Conservation (phyloP, 2,113 vertebrate species). For the Lepus americanus region DNA sequence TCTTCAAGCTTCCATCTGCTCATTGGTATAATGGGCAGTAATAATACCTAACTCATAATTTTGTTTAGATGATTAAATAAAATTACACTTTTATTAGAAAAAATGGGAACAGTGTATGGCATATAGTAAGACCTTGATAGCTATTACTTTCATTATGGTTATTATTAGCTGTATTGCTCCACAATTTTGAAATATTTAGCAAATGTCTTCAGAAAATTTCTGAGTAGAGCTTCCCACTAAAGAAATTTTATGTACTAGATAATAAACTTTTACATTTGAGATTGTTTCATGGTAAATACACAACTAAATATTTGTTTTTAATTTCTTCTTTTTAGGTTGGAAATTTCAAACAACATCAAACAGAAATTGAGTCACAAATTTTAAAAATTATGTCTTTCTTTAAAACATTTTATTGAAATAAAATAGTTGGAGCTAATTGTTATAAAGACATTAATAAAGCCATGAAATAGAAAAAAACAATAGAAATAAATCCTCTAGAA, state of each 20-base stretch:
- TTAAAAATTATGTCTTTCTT: background rate
- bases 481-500: background rate
- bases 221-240: background rate
- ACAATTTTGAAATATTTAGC: background rate
- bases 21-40: background rate
- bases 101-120: background rate
- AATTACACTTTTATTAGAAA: background rate
- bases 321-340: background rate
- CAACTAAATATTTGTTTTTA: background rate
- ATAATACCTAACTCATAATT: background rate
- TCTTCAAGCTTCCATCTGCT: background rate
- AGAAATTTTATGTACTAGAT: background rate
- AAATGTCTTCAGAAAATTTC: conserved; percentile 37
- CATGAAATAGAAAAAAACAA: background rate
- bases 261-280: background rate
- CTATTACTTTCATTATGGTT: background rate
- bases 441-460: background rate
- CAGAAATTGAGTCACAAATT: background rate
- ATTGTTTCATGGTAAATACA: background rate
- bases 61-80: background rate
- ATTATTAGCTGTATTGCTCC: background rate
- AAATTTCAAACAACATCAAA: background rate
- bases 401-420: background rate
- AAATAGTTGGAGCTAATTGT: background rate
- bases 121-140: background rate